Evolutionary conservation across 2,888 invertebrate species (phyloP), one percentile per base, ranked within the genome.

Genomic region (Halocaridina rubra): DNA sequence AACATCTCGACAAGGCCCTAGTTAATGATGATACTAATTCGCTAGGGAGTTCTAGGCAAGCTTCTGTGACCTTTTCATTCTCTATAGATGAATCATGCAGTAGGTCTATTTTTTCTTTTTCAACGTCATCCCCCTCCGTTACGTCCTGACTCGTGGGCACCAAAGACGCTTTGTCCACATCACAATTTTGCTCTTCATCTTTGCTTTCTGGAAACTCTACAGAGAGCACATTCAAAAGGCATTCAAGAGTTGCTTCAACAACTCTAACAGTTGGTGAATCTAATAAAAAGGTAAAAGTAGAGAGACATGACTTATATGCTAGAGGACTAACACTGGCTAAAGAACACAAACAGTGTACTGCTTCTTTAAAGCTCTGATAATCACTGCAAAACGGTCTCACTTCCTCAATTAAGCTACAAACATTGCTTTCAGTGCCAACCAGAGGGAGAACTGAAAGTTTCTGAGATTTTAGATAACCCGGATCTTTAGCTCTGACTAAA

Each of bases 321-420:
- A 61, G 22, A 64, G 27, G 3, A 29, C 72, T 84, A 13, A 78
- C 39, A 16, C 22, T 32, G 30, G 82, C 71, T 7, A 84, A 29
- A n/a, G 39, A 33, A 39, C 82, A 72, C 71, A 84, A 13, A 39
- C 82, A 84, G n/a, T n/a, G 59, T 16, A 84, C 64, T 59, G 87
- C 87, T 24, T 81, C 59, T 16, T 59, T 59, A 39, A 85, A 85
- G 74, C 85, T 84, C 19, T 85, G 81, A 71, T 84, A 85, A 69
- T 87, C 87, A 71, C 81, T 84, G 27, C 82, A 80, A 39, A 77
- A 87, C 8, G 80, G 87, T 57, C 82, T 82, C 7, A 87, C 82
- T 24, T 87, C 85, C 13, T 67, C 67, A 16, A 86, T 82, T 19
- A 87, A 77, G 24, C 79, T 59, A 32, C 71, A 80, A 29, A 84